Base-by-base conservation (phyloP, 1,140 invertebrate genomes). In the Cyrtorhinus lividipennis region DNA sequence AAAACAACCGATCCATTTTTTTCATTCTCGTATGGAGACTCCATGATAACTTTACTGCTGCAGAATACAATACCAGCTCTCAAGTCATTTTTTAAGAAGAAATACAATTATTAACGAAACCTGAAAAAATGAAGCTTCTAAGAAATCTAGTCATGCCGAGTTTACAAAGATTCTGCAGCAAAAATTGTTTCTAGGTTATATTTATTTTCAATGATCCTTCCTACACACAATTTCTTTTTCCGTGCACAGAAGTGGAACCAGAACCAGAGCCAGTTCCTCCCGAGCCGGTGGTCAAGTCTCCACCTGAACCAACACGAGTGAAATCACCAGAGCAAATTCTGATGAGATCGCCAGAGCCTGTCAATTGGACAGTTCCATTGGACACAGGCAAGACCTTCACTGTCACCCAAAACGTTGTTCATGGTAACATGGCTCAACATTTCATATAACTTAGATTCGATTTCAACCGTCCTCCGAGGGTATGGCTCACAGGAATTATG, bases 381-480 rank as follows among this genome's bases (percentile, higher is more conserved):
- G 90, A 94, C 73, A 93, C 89, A 64, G 89, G 89, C 64, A 92
- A 91, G 78, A 91, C 88, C 5, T 92, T 93, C 74, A 92, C 89
- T 48, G 89, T 92, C 66, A 92, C 89, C 30, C 89, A 92, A 77
- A 92, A 91, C 76, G 86, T 92, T 67, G 83, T 85, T 74, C 87
- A 88, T 78, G 88, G 88, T 89, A 77, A 77, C 74, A 73, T 68
- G n/a, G 48, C 38, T 26, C 1, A 64, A 38, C 44, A 38, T 53
- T 59, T 61, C 61, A 46, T 56, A 58, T 2, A 23, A 58, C n/a
- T 62, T 44, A 56, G 30, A 22, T 60, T 46, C 25, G 5, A 53
- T 53, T 53, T 53, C 48, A 15, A 53, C 48, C 48, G 20, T 53
- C 48, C 12, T 53, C 20, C 5, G 48, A 53, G 48, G 48, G 48